Base-by-base conservation (phyloP, 2,888 invertebrate species). In the Meliscaeva auricollis region DNA sequence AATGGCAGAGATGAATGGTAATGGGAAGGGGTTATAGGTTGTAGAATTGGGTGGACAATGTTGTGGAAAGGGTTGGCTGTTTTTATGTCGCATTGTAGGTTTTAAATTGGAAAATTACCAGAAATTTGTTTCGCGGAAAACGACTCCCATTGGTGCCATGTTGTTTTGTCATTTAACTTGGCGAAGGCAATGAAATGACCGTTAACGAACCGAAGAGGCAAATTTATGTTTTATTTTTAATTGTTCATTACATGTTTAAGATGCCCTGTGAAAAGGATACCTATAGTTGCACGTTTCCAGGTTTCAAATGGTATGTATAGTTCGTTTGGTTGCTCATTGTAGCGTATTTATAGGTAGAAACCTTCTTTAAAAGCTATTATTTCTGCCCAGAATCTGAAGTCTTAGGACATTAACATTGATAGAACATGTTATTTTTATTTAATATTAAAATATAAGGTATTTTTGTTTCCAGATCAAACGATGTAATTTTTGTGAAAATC, bases 1-100 rank as follows among this genome's bases (percentile, higher is more conserved):
- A 81, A 81, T 81, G 85, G 85, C 80, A 81, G 80, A 85, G 85
- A 85, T 81, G 85, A 81, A 85, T 81, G 76, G 58, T 68, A 64
- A 64, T 54, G 72, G 81, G 32, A 81, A 69, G 81, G 85, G 85
- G 85, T 76, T 69, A 52, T 8, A 50, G 54, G 9, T 32, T 9
- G 3, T 60, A n/a, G 44, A 13, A 69, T 73, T 52, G 72, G 68
- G n/a, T 54, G 76, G 76, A 73, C 76, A 81, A 15, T 22, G n/a
- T 58, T 8, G 20, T 60, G 38, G 80, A 81, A 85, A 85, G 85
- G 85, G 85, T 85, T 85, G 68, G 46, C 32, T 20, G 50, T 64
- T 48, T 54, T 56, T 73, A 76, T 69, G 60, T 70, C 54, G 50
- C 72, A 76, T 73, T 73, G 76, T 66, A 73, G 60, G 66, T 66